A percentile compares a stretch with the other conserved stretches of the same genome.
These are phyloP conservation scores for Aegithalos caudatus DNA, from an alignment of 2,113 vertebrate genomes.

Conservation along the genomic window DNA sequence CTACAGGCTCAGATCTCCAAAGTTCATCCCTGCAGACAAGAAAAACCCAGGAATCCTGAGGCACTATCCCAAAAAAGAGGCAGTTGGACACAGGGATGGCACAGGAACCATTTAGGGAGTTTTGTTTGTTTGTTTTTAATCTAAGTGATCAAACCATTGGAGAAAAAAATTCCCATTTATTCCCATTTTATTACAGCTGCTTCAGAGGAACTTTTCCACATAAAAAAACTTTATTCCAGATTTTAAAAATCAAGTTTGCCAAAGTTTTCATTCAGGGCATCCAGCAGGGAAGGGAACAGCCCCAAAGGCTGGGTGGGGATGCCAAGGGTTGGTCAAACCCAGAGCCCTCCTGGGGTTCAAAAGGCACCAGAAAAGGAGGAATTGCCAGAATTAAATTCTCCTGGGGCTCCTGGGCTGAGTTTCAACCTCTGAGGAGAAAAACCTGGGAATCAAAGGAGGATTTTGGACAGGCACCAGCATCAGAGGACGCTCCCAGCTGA, in stretches of 20 bases:
- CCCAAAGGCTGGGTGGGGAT: neutral
- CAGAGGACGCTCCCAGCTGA: neutral
- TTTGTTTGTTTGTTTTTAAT: neutral
- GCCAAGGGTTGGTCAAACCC: neutral
- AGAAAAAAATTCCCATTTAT: neutral
- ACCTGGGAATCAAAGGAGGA: neutral
- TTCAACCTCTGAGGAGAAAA: neutral
- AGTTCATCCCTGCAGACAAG: neutral
- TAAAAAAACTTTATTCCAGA: neutral
- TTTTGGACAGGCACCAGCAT: neutral
- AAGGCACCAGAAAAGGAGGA: neutral
- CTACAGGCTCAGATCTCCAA: neutral
- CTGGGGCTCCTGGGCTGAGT: neutral
- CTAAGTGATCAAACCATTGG: neutral
- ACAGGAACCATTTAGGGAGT: neutral
- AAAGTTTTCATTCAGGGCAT: neutral
- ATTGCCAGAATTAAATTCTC: neutral
- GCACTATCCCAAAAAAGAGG: neutral
- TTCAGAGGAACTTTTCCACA: neutral
- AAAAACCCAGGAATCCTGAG: neutral
- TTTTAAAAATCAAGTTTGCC: neutral
- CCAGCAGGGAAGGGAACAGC: neutral
- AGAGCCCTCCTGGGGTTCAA: neutral
- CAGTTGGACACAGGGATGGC: neutral
- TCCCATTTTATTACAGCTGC: neutral